phyloP scores from a whole-genome alignment of 2,888 invertebrate species.

The Ectemnius lituratus region DNA sequence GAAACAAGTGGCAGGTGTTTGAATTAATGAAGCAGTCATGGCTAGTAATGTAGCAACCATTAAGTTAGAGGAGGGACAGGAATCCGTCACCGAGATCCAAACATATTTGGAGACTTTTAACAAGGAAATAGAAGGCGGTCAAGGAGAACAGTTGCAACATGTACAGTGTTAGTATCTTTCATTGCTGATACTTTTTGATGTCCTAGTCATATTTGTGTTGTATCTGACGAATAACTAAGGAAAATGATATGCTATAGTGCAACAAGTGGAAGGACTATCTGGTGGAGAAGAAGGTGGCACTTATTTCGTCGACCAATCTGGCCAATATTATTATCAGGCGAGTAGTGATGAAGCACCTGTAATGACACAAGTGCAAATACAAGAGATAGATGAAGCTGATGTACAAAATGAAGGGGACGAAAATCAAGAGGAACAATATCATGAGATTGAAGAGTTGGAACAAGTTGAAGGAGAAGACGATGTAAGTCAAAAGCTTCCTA shows the following conservation, averaged over 20 bases:
- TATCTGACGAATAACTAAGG: not conserved
- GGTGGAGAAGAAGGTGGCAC: conserved; percentile 83
- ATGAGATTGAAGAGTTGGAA: conserved; percentile 78
- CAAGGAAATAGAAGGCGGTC: conserved; percentile 86
- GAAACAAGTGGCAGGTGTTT: conserved; percentile 29
- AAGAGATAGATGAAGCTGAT: conserved; percentile 76
- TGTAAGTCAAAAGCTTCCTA: conserved; percentile 64
- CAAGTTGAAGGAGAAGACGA: conserved; percentile 79
- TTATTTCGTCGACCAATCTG: conserved; percentile 89
- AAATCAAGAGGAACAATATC: conserved; percentile 74
- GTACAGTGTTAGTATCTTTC: conserved; percentile 71
- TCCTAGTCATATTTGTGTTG: not conserved
- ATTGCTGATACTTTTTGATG: not conserved
- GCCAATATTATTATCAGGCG: conserved; percentile 90
- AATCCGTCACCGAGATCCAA: conserved; percentile 86
- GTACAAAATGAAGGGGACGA: conserved; percentile 72
- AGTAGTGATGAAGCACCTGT: conserved; percentile 83
- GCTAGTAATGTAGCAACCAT: conserved; percentile 73
- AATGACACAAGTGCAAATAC: conserved; percentile 81
- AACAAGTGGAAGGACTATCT: conserved; percentile 76
- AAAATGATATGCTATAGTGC: conserved; percentile 62
- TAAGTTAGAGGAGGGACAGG: conserved; percentile 76
- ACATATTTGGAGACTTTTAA: conserved; percentile 90
- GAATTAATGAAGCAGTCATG: conserved; percentile 65
- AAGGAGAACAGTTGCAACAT: conserved; percentile 76